Base-by-base conservation (phyloP, 37 sponge, comb jelly and placozoan species). In the Tethya wilhelma region DNA sequence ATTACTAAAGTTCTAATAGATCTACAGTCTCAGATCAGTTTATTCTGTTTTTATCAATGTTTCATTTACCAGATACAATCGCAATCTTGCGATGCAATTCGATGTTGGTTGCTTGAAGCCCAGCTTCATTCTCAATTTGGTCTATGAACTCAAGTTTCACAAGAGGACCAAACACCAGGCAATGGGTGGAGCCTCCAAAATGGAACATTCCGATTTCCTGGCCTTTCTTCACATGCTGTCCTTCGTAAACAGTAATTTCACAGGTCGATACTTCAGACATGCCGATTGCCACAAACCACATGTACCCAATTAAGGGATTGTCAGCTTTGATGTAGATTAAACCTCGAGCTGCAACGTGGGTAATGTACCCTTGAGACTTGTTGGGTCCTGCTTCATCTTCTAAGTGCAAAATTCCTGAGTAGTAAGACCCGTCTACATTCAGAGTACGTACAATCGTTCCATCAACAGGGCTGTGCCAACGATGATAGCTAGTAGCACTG, bases 391-490 rank as follows among this genome's bases (percentile, higher is more conserved):
- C 83, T 11, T 14, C 11, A 8, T 55, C 56, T 3, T 60, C 65
- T 14, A 46, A 19, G 23, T 39, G 66, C n/a, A n/a, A n/a, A n/a
- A 56, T 62, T 14, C 12, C 74, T 23, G 67, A 73, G 34, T 82
- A 82, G 64, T 82, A 82, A 55, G 74, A 62, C 12, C 83, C 83
- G 34, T 22, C 46, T n/a, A 64, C 46, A 31, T 43, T 34, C 23
- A 63, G 66, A 12, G 83, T 23, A 36, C 60, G 71, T 20, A 73
- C 64, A n/a, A 82, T 31, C 67, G 41, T 82, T 7, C 83, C 83
- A 29, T 71, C 38, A 20, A 82, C 73, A n/a, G 83, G 83, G 65
- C 83, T 82, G 46, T 82, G 83, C 83, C 83, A 82, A 26, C 74
- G 83, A 39, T 82, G 83, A 28, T 82, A 82, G 49, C 43, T 71